Evolutionary conservation across 2,113 vertebrate species (phyloP).

Genomic region (Erythrocercus mccallii): DNA sequence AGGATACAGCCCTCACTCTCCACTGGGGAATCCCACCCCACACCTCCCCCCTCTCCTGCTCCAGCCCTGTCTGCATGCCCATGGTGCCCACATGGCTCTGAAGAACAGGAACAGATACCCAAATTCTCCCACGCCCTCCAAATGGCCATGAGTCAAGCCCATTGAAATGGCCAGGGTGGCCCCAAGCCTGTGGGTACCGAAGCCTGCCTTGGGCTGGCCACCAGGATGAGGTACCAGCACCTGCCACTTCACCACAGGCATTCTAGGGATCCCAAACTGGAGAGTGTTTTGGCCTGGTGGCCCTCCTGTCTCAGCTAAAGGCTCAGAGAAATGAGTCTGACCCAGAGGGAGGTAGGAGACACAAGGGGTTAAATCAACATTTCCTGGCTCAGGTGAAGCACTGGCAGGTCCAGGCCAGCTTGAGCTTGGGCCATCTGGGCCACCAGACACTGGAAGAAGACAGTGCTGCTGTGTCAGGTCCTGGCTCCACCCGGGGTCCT

Average conservation of each 20-base stretch:
- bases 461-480: neutral
- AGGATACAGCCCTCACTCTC: fast-evolving
- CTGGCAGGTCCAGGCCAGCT: neutral
- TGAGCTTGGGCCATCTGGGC: neutral
- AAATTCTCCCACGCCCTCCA: neutral
- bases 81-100: neutral
- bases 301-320: neutral
- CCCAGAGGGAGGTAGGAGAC: neutral
- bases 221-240: neutral
- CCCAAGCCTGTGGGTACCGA: neutral
- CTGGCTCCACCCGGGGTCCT: neutral
- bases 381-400: neutral
- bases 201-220: neutral
- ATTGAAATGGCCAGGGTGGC: fast-evolving
- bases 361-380: neutral
- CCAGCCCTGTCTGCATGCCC: neutral
- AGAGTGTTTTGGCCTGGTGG: neutral
- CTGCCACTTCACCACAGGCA: neutral
- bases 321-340: neutral
- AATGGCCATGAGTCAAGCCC: neutral
- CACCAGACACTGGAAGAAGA: neutral
- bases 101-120: neutral
- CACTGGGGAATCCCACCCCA: neutral
- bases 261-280: neutral
- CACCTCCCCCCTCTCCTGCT: neutral